Evolutionary conservation across 1,140 invertebrate species (phyloP).

Genomic region (Lucilia sericata): DNA sequence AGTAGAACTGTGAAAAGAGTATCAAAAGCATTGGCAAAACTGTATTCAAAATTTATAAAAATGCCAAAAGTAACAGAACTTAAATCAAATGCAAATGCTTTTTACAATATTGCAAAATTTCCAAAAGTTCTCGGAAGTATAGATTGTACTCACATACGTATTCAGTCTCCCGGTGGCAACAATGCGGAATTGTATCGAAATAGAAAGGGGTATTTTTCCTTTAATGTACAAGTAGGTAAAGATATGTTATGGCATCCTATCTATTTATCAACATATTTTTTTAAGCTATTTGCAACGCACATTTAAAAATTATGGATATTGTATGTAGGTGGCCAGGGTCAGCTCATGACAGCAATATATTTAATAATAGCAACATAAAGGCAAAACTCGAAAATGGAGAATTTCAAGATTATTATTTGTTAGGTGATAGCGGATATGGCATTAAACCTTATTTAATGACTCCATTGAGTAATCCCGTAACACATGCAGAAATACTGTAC

Average conservation of each 20-base stretch:
- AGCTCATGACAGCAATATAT: background rate
- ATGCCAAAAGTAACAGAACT: too few species aligned
- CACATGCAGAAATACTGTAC: background rate
- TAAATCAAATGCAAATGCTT: too few species aligned
- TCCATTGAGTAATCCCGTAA: background rate
- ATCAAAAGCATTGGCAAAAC: too few species aligned
- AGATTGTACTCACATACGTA: too few species aligned
- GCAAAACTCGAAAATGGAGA: background rate
- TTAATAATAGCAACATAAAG: background rate
- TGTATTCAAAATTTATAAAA: too few species aligned
- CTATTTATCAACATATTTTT: conserved; percentile 62
- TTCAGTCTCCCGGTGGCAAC: too few species aligned
- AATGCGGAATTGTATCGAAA: conserved; percentile 67
- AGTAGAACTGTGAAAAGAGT: too few species aligned
- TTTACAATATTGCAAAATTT: background rate
- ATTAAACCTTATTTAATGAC: background rate
- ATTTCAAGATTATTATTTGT: conserved; percentile 4
- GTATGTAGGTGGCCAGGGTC: conserved; percentile 51
- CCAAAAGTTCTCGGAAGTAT: conserved; percentile 39
- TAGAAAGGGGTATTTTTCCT: conserved; percentile 45
- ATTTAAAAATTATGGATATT: too few species aligned
- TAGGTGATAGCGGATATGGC: background rate
- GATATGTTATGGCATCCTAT: conserved; percentile 47
- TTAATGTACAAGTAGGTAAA: conserved; percentile 61
- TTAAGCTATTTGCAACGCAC: conserved; percentile 48